phyloP scores from a whole-genome alignment of 2,797 vertebrate species.

The Bovichtus diacanthus region DNA sequence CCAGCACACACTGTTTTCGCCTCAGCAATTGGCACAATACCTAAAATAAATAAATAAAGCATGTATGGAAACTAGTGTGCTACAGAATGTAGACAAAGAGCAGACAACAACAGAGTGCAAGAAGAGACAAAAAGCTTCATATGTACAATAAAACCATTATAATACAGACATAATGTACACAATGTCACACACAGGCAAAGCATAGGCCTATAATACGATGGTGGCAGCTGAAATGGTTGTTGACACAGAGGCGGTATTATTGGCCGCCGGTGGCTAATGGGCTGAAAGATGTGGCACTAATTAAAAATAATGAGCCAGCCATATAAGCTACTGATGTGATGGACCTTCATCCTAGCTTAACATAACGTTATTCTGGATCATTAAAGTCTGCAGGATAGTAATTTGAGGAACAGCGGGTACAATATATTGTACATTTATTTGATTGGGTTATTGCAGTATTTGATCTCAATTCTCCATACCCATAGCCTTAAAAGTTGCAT shows the following conservation, averaged over 20 bases:
- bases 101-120: background rate
- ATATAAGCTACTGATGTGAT: conserved; percentile 3
- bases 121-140: background rate
- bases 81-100: background rate
- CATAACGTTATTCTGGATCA: conserved; percentile 18
- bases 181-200: background rate
- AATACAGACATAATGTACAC: background rate
- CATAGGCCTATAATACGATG: conserved; percentile 6
- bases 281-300: conserved; percentile 46
- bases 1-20: conserved; percentile 93
- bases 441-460: background rate
- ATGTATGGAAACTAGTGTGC: background rate
- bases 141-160: background rate
- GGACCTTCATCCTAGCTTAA: conserved; percentile 8
- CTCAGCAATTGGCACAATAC: conserved; percentile 93
- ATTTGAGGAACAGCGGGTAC: background rate
- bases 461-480: background rate
- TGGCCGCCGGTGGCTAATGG: conserved; percentile 42
- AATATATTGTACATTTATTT: background rate
- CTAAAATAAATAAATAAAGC: conserved; percentile 73
- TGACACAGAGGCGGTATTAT: conserved; percentile 37
- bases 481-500: background rate
- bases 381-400: conserved; percentile 20
- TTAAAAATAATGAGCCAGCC: conserved; percentile 51
- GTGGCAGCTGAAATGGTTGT: conserved; percentile 27